Evolutionary conservation across 2,888 invertebrate genomes (phyloP), one percentile per base, ranked within the genome.

Genomic region (Xestia ashworthii): DNA sequence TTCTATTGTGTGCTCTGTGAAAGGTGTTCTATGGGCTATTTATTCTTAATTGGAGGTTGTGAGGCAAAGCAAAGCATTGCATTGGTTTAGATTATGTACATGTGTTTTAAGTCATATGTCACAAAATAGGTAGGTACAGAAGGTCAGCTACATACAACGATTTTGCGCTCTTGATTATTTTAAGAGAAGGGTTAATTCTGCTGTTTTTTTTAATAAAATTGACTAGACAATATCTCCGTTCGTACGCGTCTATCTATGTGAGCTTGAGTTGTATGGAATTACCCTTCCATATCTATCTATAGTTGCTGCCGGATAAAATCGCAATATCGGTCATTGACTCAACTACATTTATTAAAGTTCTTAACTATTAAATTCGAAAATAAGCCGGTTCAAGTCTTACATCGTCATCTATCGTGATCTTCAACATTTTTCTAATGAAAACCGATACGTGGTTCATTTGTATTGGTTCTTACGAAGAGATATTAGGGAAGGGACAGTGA

Each of bases 61-160:
- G 60, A 67, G 67, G 74, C 71, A 66, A 86, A 83, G 83, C 86
- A 64, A 83, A 86, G 87, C 87, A 19, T 65, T 60, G 44, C 65
- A n/a, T 65, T 65, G 41, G 44, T 65, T 65, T 44, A n/a, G 22
- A 25, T 32, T 6, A 3, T 25, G 50, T 41, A 22, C 9, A 69
- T n/a, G 41, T 44, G 50, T 44, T 53, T 72, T 25, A 25, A 25
- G 41, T 25, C 70, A 11, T 41, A 44, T 32, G 32, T 44, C 11
- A 69, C 38, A 69, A 69, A n/a, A 69, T 25, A 53, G 53, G 6
- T 44, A 44, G 25, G 22, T 22, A 32, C 5, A 55, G 6, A 73
- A 44, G 44, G 6, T 9, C 4, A 65, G 44, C 14, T 65, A 0
- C 41, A 41, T 64, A n/a, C 22, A 50, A 50, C 50, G 50, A 50